phyloP scores from a whole-genome alignment of 1,140 invertebrate genomes.

The Drosophila kanapiae region DNA sequence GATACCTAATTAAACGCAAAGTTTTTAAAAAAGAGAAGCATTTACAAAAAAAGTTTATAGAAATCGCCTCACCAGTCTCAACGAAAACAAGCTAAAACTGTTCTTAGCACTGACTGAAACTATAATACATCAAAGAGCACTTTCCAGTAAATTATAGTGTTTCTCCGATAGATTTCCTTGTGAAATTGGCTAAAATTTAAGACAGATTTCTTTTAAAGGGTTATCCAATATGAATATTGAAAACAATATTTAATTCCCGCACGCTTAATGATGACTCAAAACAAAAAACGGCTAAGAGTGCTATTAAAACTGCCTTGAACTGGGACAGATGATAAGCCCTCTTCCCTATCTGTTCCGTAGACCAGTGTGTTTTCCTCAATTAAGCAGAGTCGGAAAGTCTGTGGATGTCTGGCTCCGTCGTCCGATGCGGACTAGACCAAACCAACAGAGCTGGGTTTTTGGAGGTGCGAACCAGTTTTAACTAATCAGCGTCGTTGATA shows the following conservation, averaged over 20 bases:
- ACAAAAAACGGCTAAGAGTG: not conserved
- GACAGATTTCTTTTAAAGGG: too few relatives aligned
- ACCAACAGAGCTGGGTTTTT: constrained; percentile 70
- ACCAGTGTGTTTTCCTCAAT: constrained; percentile 35
- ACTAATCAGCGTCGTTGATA: constrained; percentile 65
- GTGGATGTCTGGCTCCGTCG: constrained; percentile 13
- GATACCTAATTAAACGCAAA: constrained; percentile 8
- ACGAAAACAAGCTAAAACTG: not conserved
- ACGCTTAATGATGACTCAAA: constrained; percentile 22
- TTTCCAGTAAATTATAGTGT: too few relatives aligned
- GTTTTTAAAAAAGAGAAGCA: not conserved
- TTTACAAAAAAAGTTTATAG: too few relatives aligned
- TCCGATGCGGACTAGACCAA: constrained; percentile 56
- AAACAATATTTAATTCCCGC: too few relatives aligned
- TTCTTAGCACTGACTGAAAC: not conserved
- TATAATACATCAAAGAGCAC: too few relatives aligned
- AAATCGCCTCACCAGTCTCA: not conserved
- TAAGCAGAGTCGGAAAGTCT: constrained; percentile 25
- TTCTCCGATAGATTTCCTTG: too few relatives aligned
- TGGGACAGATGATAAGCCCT: constrained; percentile 56
- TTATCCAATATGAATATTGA: too few relatives aligned
- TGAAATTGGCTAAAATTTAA: too few relatives aligned
- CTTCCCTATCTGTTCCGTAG: constrained; percentile 10
- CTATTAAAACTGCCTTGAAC: constrained; percentile 45
- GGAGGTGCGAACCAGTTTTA: constrained; percentile 71